These are phyloP conservation scores for Polyergus mexicanus DNA, from an alignment of 1,140 invertebrate species.

Conservation along the genomic window DNA sequence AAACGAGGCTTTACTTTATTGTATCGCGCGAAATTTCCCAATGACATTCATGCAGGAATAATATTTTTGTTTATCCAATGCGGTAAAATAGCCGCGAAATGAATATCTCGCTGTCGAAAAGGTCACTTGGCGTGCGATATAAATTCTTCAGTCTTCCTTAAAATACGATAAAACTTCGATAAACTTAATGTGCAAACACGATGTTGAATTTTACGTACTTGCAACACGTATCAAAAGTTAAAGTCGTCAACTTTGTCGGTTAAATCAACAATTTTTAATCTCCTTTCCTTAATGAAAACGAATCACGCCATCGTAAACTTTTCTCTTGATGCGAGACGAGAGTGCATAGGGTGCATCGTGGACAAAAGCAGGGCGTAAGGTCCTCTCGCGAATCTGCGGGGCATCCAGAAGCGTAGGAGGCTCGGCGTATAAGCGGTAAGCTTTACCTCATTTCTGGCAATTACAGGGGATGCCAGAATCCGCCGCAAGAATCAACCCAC, in stretches of 20 bases:
- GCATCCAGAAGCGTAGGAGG: slow-evolving; percentile 75
- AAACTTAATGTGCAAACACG: not conserved
- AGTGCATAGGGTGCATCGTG: slow-evolving; percentile 9
- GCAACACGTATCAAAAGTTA: not conserved
- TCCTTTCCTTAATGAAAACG: not conserved
- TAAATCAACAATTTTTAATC: slow-evolving; percentile 5
- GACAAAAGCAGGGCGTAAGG: slow-evolving; percentile 62
- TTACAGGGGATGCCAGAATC: slow-evolving; percentile 85
- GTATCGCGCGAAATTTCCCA: slow-evolving; percentile 47
- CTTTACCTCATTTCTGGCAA: slow-evolving; percentile 86
- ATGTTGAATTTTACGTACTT: slow-evolving; percentile 7
- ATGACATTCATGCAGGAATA: slow-evolving; percentile 33
- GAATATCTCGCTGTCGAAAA: slow-evolving; percentile 17
- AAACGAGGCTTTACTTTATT: slow-evolving; percentile 40
- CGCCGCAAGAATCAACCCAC: slow-evolving; percentile 85
- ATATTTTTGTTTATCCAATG: slow-evolving; percentile 40
- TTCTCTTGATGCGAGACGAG: not conserved
- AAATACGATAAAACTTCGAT: not conserved
- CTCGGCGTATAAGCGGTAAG: slow-evolving; percentile 80
- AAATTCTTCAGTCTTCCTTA: not conserved
- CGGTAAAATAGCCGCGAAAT: slow-evolving; percentile 26
- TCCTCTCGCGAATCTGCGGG: slow-evolving; percentile 42
- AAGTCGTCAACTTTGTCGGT: slow-evolving; percentile 21
- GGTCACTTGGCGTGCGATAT: not conserved
- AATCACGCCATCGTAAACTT: not conserved